Conservation (phyloP, 1,140 invertebrate genomes). For the Ganaspis sp. region DNA sequence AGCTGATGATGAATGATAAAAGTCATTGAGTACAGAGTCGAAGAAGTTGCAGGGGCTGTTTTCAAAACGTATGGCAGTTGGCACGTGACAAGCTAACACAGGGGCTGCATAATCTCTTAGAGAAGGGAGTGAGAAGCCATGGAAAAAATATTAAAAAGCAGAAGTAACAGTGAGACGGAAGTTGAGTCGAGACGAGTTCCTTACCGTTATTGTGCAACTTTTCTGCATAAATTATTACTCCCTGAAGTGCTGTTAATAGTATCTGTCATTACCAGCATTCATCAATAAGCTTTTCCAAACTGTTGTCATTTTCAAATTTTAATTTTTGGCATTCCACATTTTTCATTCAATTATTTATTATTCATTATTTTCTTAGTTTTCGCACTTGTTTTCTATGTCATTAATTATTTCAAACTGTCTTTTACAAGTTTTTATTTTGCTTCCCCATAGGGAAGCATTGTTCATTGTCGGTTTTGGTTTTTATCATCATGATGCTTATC, state of each 20-base stretch:
- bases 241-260: neutral
- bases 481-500: no score
- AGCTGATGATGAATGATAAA: slow-evolving; percentile 13
- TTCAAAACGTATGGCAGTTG: slow-evolving; percentile 20
- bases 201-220: slow-evolving; percentile 9
- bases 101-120: slow-evolving; percentile 1
- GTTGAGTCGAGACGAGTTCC: neutral
- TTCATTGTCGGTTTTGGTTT: no score
- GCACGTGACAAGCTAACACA: neutral
- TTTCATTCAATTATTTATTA: no score
- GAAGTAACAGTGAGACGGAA: neutral
- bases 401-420: no score
- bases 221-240: slow-evolving; percentile 3
- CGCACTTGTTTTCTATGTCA: no score
- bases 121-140: slow-evolving; percentile 16
- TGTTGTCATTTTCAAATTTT: no score
- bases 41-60: slow-evolving; percentile 16
- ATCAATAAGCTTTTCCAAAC: no score
- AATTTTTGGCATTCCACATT: no score
- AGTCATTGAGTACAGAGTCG: neutral
- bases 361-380: no score
- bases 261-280: no score
- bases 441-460: no score
- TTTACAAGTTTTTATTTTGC: no score
- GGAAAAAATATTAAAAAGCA: slow-evolving; percentile 28